A percentile compares a stretch with the other conserved stretches of the same genome.
phyloP scores from a whole-genome alignment of 1,140 invertebrate species.

The Mizuhopecten yessoensis region DNA sequence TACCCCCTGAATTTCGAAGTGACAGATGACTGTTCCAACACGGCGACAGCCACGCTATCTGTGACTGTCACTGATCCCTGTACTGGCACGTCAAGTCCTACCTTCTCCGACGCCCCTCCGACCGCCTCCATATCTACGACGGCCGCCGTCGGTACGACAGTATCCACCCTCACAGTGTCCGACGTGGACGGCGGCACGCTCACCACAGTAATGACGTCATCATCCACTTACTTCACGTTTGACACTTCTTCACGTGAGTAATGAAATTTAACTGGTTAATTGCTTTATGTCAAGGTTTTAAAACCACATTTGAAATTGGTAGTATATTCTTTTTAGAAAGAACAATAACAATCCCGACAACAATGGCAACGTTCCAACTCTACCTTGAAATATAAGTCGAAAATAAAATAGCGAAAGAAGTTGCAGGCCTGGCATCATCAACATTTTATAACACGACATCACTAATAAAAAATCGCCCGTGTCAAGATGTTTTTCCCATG shows the following conservation, averaged over 20 bases:
- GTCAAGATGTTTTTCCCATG: too few relatives aligned
- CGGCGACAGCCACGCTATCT: background rate
- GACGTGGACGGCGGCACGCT: background rate
- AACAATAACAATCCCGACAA: too few relatives aligned
- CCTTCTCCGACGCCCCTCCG: slow-evolving; percentile 3
- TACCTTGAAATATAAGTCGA: too few relatives aligned
- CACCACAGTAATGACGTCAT: slow-evolving; percentile 4
- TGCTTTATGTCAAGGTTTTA: too few relatives aligned
- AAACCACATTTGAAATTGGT: too few relatives aligned
- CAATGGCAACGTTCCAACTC: too few relatives aligned
- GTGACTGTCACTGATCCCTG: background rate
- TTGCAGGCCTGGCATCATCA: too few relatives aligned
- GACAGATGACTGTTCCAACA: slow-evolving; percentile 1
- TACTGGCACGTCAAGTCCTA: background rate
- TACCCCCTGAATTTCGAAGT: background rate
- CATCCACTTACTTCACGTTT: background rate
- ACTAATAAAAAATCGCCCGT: too few relatives aligned
- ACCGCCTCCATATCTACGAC: background rate
- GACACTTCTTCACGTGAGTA: background rate
- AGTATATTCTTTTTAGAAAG: too few relatives aligned
- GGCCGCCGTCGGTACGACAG: background rate
- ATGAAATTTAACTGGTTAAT: too few relatives aligned
- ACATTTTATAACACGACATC: too few relatives aligned
- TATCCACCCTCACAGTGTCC: background rate
- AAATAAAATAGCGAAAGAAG: too few relatives aligned